phyloP scores from a whole-genome alignment of 2,888 invertebrate genomes.

The Boloria selene region DNA sequence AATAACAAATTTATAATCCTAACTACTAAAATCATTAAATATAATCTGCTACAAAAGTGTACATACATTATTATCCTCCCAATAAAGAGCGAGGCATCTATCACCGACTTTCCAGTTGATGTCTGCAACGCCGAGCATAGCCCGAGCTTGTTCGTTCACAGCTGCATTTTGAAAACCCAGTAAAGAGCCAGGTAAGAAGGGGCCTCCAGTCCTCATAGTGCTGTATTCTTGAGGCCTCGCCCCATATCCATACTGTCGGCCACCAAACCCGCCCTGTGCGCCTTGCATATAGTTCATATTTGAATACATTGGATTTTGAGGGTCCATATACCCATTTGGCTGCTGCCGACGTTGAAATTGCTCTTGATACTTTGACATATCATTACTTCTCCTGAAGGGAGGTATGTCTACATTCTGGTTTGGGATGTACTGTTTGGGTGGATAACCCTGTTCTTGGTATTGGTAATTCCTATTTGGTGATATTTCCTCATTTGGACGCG shows the following conservation, averaged over 20 bases:
- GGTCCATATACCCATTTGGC: conserved; percentile 67
- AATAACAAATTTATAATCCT: conserved; percentile 9
- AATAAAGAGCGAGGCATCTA: conserved; percentile 93
- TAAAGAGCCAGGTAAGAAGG: conserved; percentile 70
- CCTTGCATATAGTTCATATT: conserved; percentile 56
- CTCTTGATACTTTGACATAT: conserved; percentile 61
- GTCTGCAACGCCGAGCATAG: conserved; percentile 79
- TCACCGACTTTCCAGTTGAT: conserved; percentile 90
- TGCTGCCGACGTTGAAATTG: conserved; percentile 49
- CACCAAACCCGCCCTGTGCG: conserved; percentile 48
- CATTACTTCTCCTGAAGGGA: conserved; percentile 55
- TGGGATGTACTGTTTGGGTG: conserved; percentile 56
- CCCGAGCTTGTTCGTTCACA: conserved; percentile 78
- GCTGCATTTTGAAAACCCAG: conserved; percentile 79
- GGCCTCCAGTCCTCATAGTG: conserved; percentile 57
- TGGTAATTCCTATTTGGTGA: conserved; percentile 57
- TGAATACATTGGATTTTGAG: conserved; percentile 56
- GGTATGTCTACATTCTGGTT: conserved; percentile 57
- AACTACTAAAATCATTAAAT: conserved; percentile 31
- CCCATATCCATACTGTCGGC: conserved; percentile 58
- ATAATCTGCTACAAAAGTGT: not conserved
- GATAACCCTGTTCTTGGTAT: conserved; percentile 52
- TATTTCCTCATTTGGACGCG: conserved; percentile 51
- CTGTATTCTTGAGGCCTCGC: conserved; percentile 57
- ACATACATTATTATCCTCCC: conserved; percentile 94